These are phyloP conservation scores for Athene noctua DNA, from an alignment of 2,113 vertebrate genomes.

Conservation along the genomic window DNA sequence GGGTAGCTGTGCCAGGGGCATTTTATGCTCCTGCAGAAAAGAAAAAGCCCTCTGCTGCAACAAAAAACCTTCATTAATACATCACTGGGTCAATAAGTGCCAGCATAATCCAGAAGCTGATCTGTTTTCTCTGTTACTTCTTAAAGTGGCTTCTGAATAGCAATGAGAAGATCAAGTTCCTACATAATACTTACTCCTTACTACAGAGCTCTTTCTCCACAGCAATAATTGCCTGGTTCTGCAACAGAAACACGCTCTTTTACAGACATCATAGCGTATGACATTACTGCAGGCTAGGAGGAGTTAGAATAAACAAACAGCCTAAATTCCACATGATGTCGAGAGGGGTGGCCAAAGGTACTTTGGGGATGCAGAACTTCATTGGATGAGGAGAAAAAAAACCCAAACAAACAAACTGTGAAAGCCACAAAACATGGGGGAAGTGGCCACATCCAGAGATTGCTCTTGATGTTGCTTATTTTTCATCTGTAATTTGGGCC, in stretches of 20 bases:
- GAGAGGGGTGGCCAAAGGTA: neutral
- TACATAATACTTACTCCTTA: neutral
- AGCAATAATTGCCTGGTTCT: neutral
- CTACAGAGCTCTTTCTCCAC: neutral
- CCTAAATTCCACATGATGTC: neutral
- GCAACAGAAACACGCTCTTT: neutral
- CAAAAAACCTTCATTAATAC: neutral
- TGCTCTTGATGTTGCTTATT: neutral
- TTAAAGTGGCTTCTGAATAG: neutral
- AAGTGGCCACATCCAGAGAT: neutral
- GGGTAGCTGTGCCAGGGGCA: neutral
- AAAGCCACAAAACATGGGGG: neutral
- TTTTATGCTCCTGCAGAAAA: neutral
- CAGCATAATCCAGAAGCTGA: neutral
- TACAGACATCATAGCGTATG: neutral
- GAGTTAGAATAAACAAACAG: neutral
- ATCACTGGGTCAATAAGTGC: neutral
- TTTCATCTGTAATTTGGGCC: neutral
- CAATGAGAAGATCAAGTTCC: neutral
- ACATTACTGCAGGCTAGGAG: neutral
- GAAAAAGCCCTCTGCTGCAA: neutral
- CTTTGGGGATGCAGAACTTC: neutral
- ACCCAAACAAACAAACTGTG: fast-evolving
- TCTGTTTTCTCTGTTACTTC: neutral
- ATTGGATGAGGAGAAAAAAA: neutral